Percentiles rank a stretch among this genome's conserved stretches.
Evolutionary conservation across 2,797 vertebrate genomes (phyloP).

Genomic region (Eulemur mongoz): DNA sequence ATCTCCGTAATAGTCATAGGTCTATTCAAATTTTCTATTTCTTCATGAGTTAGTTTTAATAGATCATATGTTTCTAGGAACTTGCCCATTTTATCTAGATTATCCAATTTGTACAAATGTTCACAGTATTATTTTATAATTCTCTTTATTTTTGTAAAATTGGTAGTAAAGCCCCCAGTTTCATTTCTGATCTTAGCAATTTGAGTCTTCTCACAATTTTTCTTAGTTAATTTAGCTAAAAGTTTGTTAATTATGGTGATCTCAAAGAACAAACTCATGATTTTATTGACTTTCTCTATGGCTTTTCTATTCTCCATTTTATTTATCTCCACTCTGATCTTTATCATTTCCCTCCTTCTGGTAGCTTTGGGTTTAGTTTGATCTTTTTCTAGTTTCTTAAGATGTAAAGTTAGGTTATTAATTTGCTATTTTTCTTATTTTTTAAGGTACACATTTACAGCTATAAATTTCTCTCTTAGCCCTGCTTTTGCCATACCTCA

Average conservation of each 20-base stretch:
- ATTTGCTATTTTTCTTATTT: background rate
- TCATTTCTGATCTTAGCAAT: too few relatives aligned
- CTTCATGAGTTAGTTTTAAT: background rate
- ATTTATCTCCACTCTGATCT: background rate
- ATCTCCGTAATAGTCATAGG: background rate
- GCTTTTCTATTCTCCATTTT: background rate
- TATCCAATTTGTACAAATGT: background rate
- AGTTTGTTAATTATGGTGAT: background rate
- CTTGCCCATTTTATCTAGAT: background rate
- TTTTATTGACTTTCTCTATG: background rate
- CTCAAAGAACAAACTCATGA: background rate
- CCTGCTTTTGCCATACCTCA: background rate
- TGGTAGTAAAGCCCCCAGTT: too few relatives aligned
- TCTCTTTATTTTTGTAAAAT: background rate
- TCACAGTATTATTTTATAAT: background rate
- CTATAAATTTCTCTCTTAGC: background rate
- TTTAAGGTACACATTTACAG: background rate
- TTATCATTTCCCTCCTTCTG: background rate
- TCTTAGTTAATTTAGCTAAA: background rate
- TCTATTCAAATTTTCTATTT: background rate
- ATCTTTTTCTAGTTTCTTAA: background rate
- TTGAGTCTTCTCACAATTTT: background rate
- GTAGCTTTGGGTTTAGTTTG: background rate
- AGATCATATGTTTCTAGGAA: background rate
- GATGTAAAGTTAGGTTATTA: background rate